phyloP scores from a whole-genome alignment of 2,113 vertebrate genomes.

The Podarcis cretensis region DNA sequence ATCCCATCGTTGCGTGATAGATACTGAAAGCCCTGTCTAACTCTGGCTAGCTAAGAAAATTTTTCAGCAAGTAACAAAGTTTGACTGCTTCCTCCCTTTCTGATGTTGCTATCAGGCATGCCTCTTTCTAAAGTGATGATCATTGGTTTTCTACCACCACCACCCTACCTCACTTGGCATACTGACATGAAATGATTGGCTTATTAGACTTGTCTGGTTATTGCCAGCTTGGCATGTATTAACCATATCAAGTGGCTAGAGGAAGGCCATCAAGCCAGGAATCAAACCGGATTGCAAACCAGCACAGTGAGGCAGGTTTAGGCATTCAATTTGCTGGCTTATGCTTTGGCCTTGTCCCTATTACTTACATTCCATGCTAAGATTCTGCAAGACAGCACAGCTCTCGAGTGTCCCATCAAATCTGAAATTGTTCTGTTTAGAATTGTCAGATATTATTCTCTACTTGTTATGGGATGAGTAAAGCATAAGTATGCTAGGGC shows the following conservation, averaged over 20 bases:
- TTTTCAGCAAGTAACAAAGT: neutral
- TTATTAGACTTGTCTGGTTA: neutral
- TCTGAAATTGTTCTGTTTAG: conserved; percentile 11
- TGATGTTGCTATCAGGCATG: neutral
- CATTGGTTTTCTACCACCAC: neutral
- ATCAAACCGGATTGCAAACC: neutral
- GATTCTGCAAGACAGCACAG: neutral
- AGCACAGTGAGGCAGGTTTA: neutral
- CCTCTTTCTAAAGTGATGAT: neutral
- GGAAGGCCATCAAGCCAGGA: neutral
- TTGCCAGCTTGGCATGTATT: neutral
- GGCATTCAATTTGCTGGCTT: neutral
- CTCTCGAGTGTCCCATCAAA: conserved; percentile 25
- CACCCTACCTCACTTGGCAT: neutral
- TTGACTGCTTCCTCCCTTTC: neutral
- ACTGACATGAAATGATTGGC: neutral
- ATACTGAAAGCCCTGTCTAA: neutral
- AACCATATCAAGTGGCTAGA: neutral
- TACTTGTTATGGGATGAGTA: neutral
- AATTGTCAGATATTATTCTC: conserved; percentile 10
- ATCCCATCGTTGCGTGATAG: neutral
- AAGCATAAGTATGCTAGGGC: neutral
- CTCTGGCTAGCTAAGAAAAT: neutral
- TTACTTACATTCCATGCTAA: neutral
- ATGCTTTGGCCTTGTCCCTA: neutral